These are phyloP conservation scores for Hoplostethus atlanticus DNA, from an alignment of 2,797 vertebrate genomes.

Conservation along the genomic window DNA sequence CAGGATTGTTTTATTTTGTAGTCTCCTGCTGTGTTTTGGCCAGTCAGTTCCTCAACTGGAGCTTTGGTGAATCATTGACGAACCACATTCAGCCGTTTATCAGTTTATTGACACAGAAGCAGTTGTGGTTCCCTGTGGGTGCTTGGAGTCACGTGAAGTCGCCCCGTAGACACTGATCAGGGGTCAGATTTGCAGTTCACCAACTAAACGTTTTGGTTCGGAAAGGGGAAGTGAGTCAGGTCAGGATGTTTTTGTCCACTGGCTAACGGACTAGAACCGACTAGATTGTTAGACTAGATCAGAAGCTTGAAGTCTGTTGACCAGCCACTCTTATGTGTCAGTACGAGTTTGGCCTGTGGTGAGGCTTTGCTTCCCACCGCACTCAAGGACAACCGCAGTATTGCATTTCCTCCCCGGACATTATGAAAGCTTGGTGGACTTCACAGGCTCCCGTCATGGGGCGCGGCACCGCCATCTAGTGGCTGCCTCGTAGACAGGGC, in stretches of 20 bases:
- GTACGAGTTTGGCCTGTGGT: not conserved
- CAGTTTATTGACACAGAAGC: not conserved
- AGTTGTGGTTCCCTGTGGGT: not conserved
- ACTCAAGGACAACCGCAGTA: no score
- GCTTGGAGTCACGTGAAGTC: no score
- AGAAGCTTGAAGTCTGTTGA: not conserved
- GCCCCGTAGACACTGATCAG: not conserved
- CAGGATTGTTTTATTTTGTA: not conserved
- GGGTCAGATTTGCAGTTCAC: not conserved
- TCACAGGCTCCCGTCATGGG: constrained; percentile 18
- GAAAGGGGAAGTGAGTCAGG: not conserved
- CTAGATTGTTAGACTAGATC: not conserved
- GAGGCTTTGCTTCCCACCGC: not conserved
- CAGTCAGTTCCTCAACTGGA: not conserved
- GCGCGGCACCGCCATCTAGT: constrained; percentile 48
- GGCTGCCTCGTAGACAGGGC: constrained; percentile 29
- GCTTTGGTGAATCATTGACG: not conserved
- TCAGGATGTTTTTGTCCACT: not conserved
- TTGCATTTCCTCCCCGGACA: not conserved
- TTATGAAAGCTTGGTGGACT: constrained; percentile 6
- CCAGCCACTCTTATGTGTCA: not conserved
- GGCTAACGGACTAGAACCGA: not conserved
- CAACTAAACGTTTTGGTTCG: not conserved
- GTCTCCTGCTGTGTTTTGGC: no score
- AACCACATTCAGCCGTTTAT: not conserved